These are phyloP conservation scores for Caenorhabditis sp. DNA, from an alignment of 2,888 invertebrate species.

Conservation along the genomic window DNA sequence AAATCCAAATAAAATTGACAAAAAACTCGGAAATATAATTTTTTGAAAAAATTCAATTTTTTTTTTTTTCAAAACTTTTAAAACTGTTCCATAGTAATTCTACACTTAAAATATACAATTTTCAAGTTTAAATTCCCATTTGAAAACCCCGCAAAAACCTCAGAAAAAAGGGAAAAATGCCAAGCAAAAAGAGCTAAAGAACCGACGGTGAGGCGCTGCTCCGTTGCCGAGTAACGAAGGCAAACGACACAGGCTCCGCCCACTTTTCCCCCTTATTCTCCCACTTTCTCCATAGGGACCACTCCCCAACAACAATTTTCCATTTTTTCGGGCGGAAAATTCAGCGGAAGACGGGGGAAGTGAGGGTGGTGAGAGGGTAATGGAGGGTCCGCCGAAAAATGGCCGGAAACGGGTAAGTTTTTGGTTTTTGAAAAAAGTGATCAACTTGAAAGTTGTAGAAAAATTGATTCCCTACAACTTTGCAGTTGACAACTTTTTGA, in stretches of 20 bases:
- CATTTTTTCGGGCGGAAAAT: background rate
- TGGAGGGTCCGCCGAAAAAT: too few relatives aligned
- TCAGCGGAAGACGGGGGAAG: background rate
- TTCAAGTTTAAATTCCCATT: too few relatives aligned
- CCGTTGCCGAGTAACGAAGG: background rate
- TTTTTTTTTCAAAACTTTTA: too few relatives aligned
- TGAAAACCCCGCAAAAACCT: background rate
- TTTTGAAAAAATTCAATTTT: too few relatives aligned
- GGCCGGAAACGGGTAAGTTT: too few relatives aligned
- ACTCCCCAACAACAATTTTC: constrained; percentile 6
- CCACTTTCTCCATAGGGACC: background rate
- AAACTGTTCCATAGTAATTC: too few relatives aligned
- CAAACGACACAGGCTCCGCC: background rate
- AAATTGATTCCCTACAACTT: background rate
- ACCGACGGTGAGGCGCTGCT: background rate
- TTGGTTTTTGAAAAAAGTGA: background rate
- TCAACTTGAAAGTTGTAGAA: background rate
- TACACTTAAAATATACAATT: too few relatives aligned
- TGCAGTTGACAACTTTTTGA: constrained; percentile 4
- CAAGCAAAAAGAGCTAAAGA: too few relatives aligned
- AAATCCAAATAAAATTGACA: too few relatives aligned
- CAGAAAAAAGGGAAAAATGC: background rate
- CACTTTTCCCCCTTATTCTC: background rate
- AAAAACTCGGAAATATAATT: too few relatives aligned
- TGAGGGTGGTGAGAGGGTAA: background rate